phyloP scores from a whole-genome alignment of 2,888 invertebrate species.

The Subacronicta megacephala region DNA sequence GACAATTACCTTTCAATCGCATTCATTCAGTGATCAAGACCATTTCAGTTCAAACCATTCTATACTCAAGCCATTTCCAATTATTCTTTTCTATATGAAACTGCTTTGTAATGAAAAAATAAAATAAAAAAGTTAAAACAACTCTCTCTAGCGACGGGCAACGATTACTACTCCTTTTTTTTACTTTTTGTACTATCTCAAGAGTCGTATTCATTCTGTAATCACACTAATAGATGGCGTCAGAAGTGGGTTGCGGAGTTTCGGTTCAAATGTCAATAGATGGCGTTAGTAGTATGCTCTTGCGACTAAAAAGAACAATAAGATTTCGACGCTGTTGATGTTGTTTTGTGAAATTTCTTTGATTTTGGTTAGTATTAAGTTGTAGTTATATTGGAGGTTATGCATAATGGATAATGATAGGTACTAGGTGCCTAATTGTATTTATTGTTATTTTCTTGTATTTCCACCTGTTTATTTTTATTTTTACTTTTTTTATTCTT shows the following conservation, averaged over 20 bases:
- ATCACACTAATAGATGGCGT: constrained; percentile 67
- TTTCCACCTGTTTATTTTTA: no score
- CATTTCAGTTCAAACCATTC: not conserved
- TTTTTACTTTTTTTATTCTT: no score
- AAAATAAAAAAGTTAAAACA: constrained; percentile 66
- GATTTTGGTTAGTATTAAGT: not conserved
- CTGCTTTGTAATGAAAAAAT: constrained; percentile 55
- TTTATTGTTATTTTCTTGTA: no score
- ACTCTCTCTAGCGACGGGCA: constrained; percentile 77
- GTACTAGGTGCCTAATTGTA: no score
- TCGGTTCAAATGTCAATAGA: constrained; percentile 34
- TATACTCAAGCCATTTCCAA: constrained; percentile 9
- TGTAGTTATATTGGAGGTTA: not conserved
- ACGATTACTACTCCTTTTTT: constrained; percentile 60
- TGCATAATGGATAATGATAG: not conserved
- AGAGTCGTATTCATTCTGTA: not conserved
- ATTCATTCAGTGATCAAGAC: not conserved
- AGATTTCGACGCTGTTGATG: not conserved
- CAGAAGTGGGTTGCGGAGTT: constrained; percentile 21
- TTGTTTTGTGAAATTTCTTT: constrained; percentile 12
- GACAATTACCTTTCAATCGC: not conserved
- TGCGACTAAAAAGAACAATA: constrained; percentile 46
- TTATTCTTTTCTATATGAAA: constrained; percentile 31
- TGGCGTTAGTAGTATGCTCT: constrained; percentile 46
- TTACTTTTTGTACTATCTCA: constrained; percentile 54